Evolutionary conservation across 2,888 invertebrate species (phyloP).

Genomic region (Patella pellucida): DNA sequence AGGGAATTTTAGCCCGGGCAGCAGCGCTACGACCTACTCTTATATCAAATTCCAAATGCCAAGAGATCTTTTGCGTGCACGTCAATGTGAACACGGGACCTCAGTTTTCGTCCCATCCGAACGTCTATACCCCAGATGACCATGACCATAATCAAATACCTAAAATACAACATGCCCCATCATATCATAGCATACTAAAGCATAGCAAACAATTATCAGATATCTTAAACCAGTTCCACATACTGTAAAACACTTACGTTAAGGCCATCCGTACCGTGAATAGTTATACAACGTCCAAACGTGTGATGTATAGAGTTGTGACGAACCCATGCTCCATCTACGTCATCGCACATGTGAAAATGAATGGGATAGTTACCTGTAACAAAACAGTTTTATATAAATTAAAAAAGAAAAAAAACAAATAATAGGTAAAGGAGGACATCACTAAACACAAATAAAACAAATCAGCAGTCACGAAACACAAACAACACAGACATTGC

Average conservation of each 20-base stretch:
- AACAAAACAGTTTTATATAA: background rate
- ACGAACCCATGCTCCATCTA: constrained; percentile 46
- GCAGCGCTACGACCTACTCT: no score
- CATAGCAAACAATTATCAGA: no score
- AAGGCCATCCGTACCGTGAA: constrained; percentile 60
- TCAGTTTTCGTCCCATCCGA: no score
- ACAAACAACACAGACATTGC: no score
- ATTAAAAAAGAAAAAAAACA: background rate
- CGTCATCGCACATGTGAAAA: constrained; percentile 63
- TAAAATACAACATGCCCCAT: constrained; percentile 47
- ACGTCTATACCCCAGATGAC: no score
- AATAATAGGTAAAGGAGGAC: background rate
- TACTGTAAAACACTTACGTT: constrained; percentile 29
- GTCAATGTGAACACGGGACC: no score
- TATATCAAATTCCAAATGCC: no score
- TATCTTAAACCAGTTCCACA: constrained; percentile 43
- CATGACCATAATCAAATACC: constrained; percentile 43
- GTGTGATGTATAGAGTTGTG: constrained; percentile 62
- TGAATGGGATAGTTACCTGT: constrained; percentile 64
- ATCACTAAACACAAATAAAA: no score
- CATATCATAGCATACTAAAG: constrained; percentile 53
- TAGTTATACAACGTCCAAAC: constrained; percentile 61
- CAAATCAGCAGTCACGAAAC: no score
- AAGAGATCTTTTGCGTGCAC: no score
- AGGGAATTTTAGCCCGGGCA: no score